A percentile compares a stretch with the other conserved stretches of the same genome.
Conservation (phyloP, 1,140 invertebrate genomes). For the Cataglyphis hispanica region DNA sequence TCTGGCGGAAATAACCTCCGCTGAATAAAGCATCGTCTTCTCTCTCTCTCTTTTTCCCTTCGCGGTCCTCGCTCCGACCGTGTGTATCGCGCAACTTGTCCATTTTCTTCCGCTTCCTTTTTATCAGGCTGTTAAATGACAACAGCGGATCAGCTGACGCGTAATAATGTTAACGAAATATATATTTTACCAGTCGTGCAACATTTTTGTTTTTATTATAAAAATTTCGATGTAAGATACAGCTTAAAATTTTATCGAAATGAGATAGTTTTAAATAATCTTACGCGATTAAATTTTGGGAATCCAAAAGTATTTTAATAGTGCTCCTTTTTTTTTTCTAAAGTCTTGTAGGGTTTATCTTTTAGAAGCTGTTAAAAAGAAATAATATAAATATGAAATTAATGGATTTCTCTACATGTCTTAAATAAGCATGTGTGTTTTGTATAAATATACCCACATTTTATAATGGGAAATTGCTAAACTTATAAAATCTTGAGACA, state of each 20-base stretch:
- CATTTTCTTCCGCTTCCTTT: slow-evolving; percentile 39
- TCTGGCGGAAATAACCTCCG: slow-evolving; percentile 52
- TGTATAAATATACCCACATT: neutral
- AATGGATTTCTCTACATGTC: too few relatives aligned
- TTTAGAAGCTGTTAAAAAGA: too few relatives aligned
- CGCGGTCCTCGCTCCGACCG: slow-evolving; percentile 26
- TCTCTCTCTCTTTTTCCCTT: neutral
- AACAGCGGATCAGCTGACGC: neutral
- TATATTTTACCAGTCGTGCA: neutral
- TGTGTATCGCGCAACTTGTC: slow-evolving; percentile 24
- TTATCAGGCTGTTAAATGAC: slow-evolving; percentile 26
- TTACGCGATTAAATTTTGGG: too few relatives aligned
- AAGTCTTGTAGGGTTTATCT: too few relatives aligned
- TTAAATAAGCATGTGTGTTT: neutral
- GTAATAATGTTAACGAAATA: slow-evolving; percentile 3
- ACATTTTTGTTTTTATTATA: too few relatives aligned
- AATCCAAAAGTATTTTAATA: too few relatives aligned
- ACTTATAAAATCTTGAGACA: neutral
- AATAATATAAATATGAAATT: too few relatives aligned
- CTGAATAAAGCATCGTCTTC: slow-evolving; percentile 26
- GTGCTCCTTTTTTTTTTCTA: too few relatives aligned
- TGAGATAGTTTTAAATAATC: too few relatives aligned
- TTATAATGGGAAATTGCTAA: neutral
- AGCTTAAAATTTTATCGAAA: too few relatives aligned
- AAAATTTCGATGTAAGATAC: too few relatives aligned